A percentile compares a stretch with the other conserved stretches of the same genome.
Conservation (phyloP, 2,888 invertebrate genomes). For the Syrista parreyssii region DNA sequence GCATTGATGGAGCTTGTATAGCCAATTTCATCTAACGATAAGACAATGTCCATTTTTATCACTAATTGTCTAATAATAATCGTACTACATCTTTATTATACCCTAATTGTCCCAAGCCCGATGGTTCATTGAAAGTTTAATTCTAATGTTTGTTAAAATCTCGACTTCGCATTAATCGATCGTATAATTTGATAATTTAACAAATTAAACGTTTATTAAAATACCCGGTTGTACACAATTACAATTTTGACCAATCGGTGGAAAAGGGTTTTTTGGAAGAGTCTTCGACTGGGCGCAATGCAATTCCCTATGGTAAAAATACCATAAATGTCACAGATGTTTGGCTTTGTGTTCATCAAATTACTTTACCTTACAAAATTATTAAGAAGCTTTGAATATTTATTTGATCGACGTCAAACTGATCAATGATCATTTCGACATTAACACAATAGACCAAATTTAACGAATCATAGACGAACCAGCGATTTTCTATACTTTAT, state of each 20-base stretch:
- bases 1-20: constrained; percentile 51
- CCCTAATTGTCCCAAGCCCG: not conserved
- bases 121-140: not conserved
- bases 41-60: constrained; percentile 55
- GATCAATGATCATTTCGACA: not conserved
- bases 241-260: constrained; percentile 49
- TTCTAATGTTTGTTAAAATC: not conserved
- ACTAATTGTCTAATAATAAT: constrained; percentile 39
- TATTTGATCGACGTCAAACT: not conserved
- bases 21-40: constrained; percentile 55
- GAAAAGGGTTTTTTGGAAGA: constrained; percentile 36
- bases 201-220: not conserved
- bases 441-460: not conserved
- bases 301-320: not conserved
- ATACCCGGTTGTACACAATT: constrained; percentile 41
- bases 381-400: not conserved
- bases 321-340: not conserved
- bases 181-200: not conserved
- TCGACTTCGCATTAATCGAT: not conserved
- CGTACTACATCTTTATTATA: not conserved
- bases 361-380: not conserved
- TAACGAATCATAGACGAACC: not conserved
- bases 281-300: not conserved
- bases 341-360: not conserved
- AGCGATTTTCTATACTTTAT: not conserved